Base-by-base conservation (phyloP, 2,797 vertebrate species). In the Acanthurus lineatus region DNA sequence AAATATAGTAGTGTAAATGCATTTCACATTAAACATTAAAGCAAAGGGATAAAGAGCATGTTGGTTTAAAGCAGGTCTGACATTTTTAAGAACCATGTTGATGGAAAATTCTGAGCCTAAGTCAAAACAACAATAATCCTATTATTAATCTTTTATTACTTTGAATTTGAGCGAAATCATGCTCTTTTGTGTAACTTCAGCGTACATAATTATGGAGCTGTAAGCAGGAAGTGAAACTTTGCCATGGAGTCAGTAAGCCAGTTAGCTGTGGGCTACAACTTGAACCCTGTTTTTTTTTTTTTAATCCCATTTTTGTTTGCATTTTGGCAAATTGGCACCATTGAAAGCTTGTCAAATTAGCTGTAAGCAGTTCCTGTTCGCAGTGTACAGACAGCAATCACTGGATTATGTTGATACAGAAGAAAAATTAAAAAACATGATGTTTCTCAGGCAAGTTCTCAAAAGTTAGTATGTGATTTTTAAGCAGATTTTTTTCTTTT, bases 1-100 rank as follows among this genome's bases (percentile, higher is more conserved):
- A 65, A 76, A 38, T 65, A 35, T 66, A 65, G 62, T 65, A 67
- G 66, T 78, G 76, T 81, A 73, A 81, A 82, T 66, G 53, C 51
- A 67, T 25, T 86, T 79, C 19, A 62, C 38, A 56, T 65, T 1
- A 45, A 73, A 57, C 25, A n/a, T 67, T 45, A 77, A 32, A 73
- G 57, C 51, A 75, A 82, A 86, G 54, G 61, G 66, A 83, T 9
- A 35, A 20, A 57, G n/a, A 69, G 63, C 59, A 6, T 3, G 11
- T 62, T 61, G 15, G 47, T 71, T 80, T 53, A 28, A 72, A 64
- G 17, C 48, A 20, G 44, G 38, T 75, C 57, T 38, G 66, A 59
- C 58, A 45, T 45, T 62, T 62, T 25, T 19, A 22, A 19, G 5
- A 48, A 48, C n/a, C 19, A 9, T 42, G 44, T 22, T 53, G n/a